Base-by-base conservation (phyloP, 2,113 vertebrate species). In the Poeciliopsis occidentalis region DNA sequence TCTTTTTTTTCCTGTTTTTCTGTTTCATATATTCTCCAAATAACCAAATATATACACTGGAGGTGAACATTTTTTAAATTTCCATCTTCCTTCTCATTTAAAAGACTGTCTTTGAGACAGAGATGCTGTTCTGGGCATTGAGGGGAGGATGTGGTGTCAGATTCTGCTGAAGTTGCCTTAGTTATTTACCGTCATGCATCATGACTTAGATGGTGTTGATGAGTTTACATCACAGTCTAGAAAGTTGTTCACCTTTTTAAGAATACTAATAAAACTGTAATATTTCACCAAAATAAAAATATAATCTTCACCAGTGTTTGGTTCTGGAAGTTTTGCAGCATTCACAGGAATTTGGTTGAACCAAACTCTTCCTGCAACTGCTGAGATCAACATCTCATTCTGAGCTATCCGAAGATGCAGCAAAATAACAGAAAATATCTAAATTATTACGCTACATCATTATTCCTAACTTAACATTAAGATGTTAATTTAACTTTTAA, bases 151-250 rank as follows among this genome's bases (percentile, higher is more conserved):
- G 71, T 5, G 12, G 12, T 1, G 60, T 71, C 67, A 24, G 51
- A 71, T 67, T 69, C 82, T 82, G 66, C 79, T 83, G 77, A 80
- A 87, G 83, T 84, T 85, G 87, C 90, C 90, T 93, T 91, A 85
- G 83, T 87, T 79, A 67, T 61, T 4, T 74, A 68, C 32, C 22
- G 31, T 80, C n/a, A 34, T 29, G 13, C 44, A 17, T 77, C 11
- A 64, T 69, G 26, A 6, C 64, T n/a, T 26, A 69, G 60, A 39
- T 6, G n/a, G 32, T 31, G 69, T 74, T 39, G 27, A 34, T 44
- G 64, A 79, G 73, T 79, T 87, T 76, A 73, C 70, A 77, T 71
- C 64, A 30, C 62, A 76, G 13, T 34, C 31, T 67, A 27, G 17
- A 37, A 17, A 31, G 34, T 2, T 30, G 19, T 12, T 63, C 51